Evolutionary conservation across 2,888 invertebrate genomes (phyloP).

Genomic region (Drosophila subquinaria): DNA sequence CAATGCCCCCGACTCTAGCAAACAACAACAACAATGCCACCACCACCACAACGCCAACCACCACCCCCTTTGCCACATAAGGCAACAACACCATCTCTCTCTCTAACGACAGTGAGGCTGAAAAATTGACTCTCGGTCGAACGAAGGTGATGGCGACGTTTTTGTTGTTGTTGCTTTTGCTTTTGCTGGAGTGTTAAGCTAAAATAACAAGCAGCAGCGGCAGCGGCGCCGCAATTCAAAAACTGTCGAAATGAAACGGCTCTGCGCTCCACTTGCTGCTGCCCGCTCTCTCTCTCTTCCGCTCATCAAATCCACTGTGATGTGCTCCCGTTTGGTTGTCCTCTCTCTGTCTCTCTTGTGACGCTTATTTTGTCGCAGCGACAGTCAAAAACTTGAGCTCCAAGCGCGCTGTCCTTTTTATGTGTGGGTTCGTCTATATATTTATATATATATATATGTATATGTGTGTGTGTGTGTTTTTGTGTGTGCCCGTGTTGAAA

Average conservation of each 20-base stretch:
- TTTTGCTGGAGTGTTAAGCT: slow-evolving; percentile 62
- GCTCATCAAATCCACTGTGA: slow-evolving; percentile 5
- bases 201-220: slow-evolving; percentile 56
- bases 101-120: slow-evolving; percentile 20
- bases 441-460: not conserved
- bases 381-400: slow-evolving; percentile 60
- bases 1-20: slow-evolving; percentile 41
- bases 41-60: slow-evolving; percentile 11
- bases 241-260: slow-evolving; percentile 79
- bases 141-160: slow-evolving; percentile 61
- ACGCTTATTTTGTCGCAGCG: slow-evolving; percentile 49
- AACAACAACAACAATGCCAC: slow-evolving; percentile 33
- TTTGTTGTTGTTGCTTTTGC: slow-evolving; percentile 33
- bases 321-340: slow-evolving; percentile 18
- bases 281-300: slow-evolving; percentile 21
- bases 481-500: slow-evolving; percentile 32
- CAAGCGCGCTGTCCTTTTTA: slow-evolving; percentile 72
- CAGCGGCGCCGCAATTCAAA: slow-evolving; percentile 64
- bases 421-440: slow-evolving; percentile 25
- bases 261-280: slow-evolving; percentile 63
- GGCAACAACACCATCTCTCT: slow-evolving; percentile 29
- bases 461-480: not conserved
- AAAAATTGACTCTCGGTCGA: slow-evolving; percentile 61
- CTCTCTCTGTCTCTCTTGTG: slow-evolving; percentile 45
- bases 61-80: slow-evolving; percentile 5